Evolutionary conservation across 2,888 invertebrate genomes (phyloP).

Genomic region (Hydropsyche betteni): DNA sequence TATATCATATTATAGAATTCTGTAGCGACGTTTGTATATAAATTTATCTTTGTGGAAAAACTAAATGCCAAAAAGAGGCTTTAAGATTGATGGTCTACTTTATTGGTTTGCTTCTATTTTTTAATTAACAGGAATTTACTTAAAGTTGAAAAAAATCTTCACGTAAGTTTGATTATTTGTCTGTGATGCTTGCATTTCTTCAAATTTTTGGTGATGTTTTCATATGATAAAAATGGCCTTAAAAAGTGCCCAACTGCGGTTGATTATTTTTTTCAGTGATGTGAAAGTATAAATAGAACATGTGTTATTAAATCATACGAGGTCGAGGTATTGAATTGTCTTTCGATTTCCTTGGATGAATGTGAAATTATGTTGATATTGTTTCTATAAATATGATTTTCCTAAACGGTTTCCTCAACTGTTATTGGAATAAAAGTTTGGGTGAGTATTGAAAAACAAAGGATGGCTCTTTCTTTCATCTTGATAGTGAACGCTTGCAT

Average conservation of each 20-base stretch:
- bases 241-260: constrained; percentile 16
- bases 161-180: constrained; percentile 14
- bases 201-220: constrained; percentile 15
- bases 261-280: neutral
- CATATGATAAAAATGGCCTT: constrained; percentile 16
- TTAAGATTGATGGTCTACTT: constrained; percentile 4
- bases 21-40: constrained; percentile 26
- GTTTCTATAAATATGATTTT: no score
- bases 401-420: no score
- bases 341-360: neutral
- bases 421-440: no score
- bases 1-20: neutral
- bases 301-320: neutral
- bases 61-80: constrained; percentile 25
- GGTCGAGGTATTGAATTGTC: neutral
- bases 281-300: neutral
- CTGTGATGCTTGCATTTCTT: constrained; percentile 43
- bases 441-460: no score
- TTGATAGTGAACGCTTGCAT: no score
- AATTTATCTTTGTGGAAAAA: neutral
- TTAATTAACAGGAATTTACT: constrained; percentile 22
- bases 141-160: constrained; percentile 10
- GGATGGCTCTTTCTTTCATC: no score
- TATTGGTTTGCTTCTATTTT: constrained; percentile 19
- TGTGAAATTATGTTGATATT: neutral